phyloP scores from a whole-genome alignment of 1,140 invertebrate species.

The Uloborus diversus region DNA sequence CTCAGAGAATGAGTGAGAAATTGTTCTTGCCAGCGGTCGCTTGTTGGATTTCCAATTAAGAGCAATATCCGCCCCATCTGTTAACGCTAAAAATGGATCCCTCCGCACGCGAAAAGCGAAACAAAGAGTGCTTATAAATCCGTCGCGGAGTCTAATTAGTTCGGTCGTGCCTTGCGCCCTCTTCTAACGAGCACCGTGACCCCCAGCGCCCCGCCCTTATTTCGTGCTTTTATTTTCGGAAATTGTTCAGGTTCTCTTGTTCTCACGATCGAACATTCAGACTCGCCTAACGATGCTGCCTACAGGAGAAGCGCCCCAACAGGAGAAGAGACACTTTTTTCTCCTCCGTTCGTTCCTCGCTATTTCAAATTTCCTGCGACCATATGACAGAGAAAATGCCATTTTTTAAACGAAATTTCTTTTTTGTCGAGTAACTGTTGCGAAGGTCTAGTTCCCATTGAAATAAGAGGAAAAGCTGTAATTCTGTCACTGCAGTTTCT shows the following conservation, averaged over 20 bases:
- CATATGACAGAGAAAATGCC: no score
- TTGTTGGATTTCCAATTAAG: slow-evolving; percentile 28
- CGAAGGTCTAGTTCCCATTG: no score
- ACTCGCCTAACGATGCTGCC: no score
- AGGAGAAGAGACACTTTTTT: no score
- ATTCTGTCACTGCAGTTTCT: no score
- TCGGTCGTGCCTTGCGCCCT: background rate
- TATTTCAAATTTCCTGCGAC: no score
- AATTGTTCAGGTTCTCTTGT: background rate
- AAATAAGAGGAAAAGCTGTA: no score
- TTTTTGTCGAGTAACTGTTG: no score
- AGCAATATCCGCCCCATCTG: slow-evolving; percentile 18
- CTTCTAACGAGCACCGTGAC: background rate
- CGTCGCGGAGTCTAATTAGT: background rate
- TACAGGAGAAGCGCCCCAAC: no score
- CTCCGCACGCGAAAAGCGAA: background rate
- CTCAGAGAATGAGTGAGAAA: background rate
- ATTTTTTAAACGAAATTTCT: no score
- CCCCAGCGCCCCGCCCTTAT: background rate
- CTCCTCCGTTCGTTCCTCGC: no score
- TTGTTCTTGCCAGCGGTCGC: slow-evolving; percentile 6
- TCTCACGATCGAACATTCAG: no score
- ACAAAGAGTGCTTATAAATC: background rate
- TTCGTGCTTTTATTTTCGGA: background rate
- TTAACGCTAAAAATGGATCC: background rate